Base-by-base conservation (phyloP, 2,797 vertebrate genomes). In the Sebastes itinus region DNA sequence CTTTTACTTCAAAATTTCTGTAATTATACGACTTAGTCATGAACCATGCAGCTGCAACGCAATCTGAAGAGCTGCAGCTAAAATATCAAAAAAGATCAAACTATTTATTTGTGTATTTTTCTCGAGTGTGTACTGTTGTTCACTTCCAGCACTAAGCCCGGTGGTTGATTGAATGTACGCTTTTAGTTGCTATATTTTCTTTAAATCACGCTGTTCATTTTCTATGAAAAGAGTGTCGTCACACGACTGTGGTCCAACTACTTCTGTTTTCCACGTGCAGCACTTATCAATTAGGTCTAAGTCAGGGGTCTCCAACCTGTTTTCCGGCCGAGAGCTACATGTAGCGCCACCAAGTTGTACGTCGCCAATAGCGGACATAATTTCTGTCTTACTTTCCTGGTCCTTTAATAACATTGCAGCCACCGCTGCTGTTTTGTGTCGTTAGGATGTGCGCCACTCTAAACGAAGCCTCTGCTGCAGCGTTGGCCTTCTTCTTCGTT, bases 71-170 rank as follows among this genome's bases (percentile, higher is more conserved):
- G 86, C 77, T 67, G 33, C 73, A 56, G 76, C 86, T 62, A 30
- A 80, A 84, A 76, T 66, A 78, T 83, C 63, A 80, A 88, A 90
- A 71, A 76, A 85, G 78, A 75, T 33, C 78, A 76, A 93, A 80
- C 67, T 91, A 90, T 92, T 93, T 92, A 89, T 90, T 91, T 88
- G 79, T 87, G n/a, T 87, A 74, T 87, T 81, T 85, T 81, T 87
- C 85, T 86, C 78, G 65, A 75, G 73, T 85, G 86, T 90, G 32
- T 80, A 72, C 72, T 78, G 77, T 89, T 67, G 86, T 88, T 93
- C 83, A 89, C 83, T 87, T 89, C 84, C 89, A 88, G 89, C 90
- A 84, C 89, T 66, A 79, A 83, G 72, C 73, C 80, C 22, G 75
- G 75, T 78, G 84, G 83, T 85, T 84, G 56, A 77, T 88, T 92